A percentile compares a stretch with the other conserved stretches of the same genome.
phyloP scores from a whole-genome alignment of 2,797 vertebrate species.

The Anisognathus igniventris region DNA sequence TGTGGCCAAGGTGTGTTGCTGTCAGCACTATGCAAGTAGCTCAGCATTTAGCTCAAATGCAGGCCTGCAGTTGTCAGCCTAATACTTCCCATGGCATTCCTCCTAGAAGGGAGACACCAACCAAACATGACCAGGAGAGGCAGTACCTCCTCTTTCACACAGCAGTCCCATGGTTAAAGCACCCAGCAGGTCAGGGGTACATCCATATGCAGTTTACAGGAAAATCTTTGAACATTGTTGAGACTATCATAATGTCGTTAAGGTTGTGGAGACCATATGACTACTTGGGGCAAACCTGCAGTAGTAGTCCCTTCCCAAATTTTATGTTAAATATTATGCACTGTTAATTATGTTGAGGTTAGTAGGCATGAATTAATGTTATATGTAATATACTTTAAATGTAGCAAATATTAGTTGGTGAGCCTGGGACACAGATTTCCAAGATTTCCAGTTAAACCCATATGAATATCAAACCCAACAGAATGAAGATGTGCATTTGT shows the following conservation, averaged over 20 bases:
- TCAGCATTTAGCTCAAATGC: background rate
- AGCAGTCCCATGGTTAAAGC: background rate
- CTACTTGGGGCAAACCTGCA: background rate
- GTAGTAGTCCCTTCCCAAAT: background rate
- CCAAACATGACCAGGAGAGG: background rate
- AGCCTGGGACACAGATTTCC: background rate
- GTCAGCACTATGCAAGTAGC: background rate
- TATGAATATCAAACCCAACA: background rate
- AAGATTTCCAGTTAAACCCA: background rate
- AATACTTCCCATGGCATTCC: background rate
- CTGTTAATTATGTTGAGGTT: background rate
- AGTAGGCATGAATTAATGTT: background rate
- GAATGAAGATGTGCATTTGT: background rate
- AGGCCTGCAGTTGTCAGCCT: background rate
- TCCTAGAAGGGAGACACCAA: background rate
- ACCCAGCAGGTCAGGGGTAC: background rate
- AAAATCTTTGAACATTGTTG: background rate
- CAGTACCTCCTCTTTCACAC: background rate
- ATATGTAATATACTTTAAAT: background rate
- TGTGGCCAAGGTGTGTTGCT: background rate
- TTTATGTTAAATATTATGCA: background rate
- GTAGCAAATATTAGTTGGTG: background rate
- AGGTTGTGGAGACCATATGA: background rate
- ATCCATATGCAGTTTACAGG: background rate
- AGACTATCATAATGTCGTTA: background rate